phyloP scores from a whole-genome alignment of 2,888 invertebrate species.

The Leptopilina myrica region DNA sequence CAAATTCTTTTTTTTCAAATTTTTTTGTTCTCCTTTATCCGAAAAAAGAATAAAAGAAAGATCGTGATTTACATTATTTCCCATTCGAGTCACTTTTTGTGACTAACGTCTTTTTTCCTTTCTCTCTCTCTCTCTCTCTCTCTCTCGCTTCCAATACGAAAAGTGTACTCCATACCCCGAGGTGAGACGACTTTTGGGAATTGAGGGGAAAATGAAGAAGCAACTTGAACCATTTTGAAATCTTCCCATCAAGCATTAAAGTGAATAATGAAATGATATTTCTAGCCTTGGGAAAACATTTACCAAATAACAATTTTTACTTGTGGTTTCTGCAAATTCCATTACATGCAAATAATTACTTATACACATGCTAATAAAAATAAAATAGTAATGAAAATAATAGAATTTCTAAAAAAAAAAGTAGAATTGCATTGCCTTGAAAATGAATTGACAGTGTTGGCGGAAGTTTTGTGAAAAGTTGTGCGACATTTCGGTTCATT shows the following conservation, averaged over 20 bases:
- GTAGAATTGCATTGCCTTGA: background rate
- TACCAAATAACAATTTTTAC: too few species aligned
- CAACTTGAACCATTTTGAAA: background rate
- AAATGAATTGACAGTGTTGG: constrained; percentile 1
- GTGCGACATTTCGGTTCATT: background rate
- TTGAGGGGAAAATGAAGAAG: constrained; percentile 10
- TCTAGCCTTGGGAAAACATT: too few species aligned
- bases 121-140: too few species aligned
- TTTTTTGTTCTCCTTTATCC: background rate
- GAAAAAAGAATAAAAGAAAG: background rate
- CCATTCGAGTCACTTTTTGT: background rate
- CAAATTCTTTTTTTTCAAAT: background rate
- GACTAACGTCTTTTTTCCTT: constrained; percentile 34
- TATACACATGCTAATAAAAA: too few species aligned
- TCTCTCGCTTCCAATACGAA: constrained; percentile 45
- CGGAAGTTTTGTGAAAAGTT: background rate
- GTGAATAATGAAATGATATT: constrained; percentile 18
- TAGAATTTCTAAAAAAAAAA: too few species aligned
- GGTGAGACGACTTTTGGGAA: constrained; percentile 47
- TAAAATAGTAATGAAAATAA: too few species aligned
- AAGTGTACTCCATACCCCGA: constrained; percentile 47
- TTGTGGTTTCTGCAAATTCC: too few species aligned
- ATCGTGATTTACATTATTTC: background rate
- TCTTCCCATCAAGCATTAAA: constrained; percentile 18
- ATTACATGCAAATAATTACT: too few species aligned